Evolutionary conservation across 2,797 vertebrate genomes (phyloP).

Genomic region (Nothura maculosa): DNA sequence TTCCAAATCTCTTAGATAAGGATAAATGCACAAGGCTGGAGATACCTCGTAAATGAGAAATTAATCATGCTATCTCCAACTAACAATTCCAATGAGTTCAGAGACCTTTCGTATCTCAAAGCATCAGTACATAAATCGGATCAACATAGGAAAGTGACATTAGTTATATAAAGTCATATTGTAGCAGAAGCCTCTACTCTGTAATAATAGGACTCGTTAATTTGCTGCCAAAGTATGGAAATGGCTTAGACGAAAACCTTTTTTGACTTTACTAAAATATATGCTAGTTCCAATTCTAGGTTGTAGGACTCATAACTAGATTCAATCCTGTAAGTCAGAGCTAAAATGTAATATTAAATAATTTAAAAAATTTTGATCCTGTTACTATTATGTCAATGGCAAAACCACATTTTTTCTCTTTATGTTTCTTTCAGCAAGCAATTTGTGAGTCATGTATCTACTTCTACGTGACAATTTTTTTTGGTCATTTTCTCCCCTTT

Average conservation of each 20-base stretch:
- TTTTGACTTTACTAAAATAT: neutral
- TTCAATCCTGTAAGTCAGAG: neutral
- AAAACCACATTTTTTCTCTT: neutral
- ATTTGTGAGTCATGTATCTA: conserved; percentile 23
- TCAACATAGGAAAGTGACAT: conserved; percentile 34
- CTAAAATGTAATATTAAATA: neutral
- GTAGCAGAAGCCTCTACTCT: neutral
- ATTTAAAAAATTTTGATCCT: neutral
- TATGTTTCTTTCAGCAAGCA: conserved; percentile 29
- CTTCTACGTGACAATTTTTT: conserved; percentile 35
- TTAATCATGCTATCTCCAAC: conserved; percentile 13
- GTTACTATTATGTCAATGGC: neutral
- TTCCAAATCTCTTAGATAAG: neutral
- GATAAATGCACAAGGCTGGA: neutral
- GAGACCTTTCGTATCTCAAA: conserved; percentile 42
- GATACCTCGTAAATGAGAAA: conserved; percentile 7
- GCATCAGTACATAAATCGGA: conserved; percentile 39
- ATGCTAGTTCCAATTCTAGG: neutral
- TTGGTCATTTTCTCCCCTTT: neutral
- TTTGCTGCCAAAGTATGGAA: conserved; percentile 15
- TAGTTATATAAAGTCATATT: neutral
- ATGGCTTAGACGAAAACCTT: neutral
- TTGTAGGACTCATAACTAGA: neutral
- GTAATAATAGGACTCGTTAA: conserved; percentile 1
- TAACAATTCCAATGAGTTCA: neutral